phyloP scores from a whole-genome alignment of 2,113 vertebrate genomes.

The Argyrosomus japonicus region DNA sequence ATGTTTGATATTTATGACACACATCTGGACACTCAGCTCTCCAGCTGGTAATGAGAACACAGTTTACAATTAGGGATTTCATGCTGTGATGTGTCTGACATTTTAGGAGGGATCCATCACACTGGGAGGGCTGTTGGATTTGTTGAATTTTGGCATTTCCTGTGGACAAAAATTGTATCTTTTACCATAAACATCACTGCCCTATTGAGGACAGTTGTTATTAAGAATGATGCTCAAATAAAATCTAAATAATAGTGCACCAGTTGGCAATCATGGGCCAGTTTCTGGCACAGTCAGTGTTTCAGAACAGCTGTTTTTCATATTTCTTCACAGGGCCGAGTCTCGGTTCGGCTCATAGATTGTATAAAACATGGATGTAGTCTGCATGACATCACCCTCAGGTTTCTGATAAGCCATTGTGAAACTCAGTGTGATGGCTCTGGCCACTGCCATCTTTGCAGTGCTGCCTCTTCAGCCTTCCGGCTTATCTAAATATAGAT shows the following conservation, averaged over 20 bases:
- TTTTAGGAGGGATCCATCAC: background rate
- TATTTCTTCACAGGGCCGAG: background rate
- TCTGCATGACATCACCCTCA: too few species aligned
- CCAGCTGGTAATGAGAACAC: background rate
- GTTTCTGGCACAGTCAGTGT: background rate
- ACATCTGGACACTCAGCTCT: background rate
- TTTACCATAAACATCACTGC: background rate
- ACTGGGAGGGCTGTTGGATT: background rate
- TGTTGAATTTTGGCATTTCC: background rate
- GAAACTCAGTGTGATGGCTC: too few species aligned
- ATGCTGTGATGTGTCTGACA: background rate
- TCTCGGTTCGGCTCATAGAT: background rate
- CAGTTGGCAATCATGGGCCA: background rate
- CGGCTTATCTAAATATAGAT: too few species aligned
- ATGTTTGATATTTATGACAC: background rate
- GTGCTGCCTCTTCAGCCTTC: too few species aligned
- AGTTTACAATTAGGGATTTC: background rate
- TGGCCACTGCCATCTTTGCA: too few species aligned
- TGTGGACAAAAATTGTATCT: background rate
- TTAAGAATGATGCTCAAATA: background rate
- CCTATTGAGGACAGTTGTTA: background rate
- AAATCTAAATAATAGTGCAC: background rate
- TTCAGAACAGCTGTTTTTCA: background rate
- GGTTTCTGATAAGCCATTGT: too few species aligned
- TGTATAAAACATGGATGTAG: too few species aligned